These are phyloP conservation scores for Ormyrus rosae DNA, from an alignment of 2,888 invertebrate genomes.

Conservation along the genomic window DNA sequence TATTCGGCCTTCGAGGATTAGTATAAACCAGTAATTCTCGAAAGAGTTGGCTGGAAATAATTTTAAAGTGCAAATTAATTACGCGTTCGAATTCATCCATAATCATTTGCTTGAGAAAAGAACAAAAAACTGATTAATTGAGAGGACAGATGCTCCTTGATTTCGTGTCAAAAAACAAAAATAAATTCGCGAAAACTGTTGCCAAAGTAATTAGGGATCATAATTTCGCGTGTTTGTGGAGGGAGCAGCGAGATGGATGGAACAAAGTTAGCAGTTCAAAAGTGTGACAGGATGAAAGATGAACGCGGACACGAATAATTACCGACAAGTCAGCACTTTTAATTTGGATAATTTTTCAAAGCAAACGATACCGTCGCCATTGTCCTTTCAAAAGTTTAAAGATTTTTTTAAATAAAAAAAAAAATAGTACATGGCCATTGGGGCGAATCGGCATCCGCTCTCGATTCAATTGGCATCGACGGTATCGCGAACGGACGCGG, in stretches of 20 bases:
- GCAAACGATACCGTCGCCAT: background rate
- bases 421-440: too few relatives aligned
- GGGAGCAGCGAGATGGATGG: conserved; percentile 21
- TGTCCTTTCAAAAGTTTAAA: background rate
- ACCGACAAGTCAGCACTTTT: conserved; percentile 32
- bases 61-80: too few relatives aligned
- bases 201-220: conserved; percentile 25
- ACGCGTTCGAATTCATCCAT: too few relatives aligned
- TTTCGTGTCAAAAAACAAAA: background rate
- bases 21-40: too few relatives aligned
- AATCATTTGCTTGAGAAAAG: too few relatives aligned
- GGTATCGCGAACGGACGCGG: background rate
- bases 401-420: too few relatives aligned
- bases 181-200: conserved; percentile 11
- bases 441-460: too few relatives aligned
- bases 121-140: too few relatives aligned
- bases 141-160: too few relatives aligned
- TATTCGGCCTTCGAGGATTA: too few relatives aligned
- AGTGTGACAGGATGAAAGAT: conserved; percentile 39
- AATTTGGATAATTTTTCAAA: background rate
- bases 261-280: conserved; percentile 35
- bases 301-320: conserved; percentile 33
- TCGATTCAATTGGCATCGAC: too few relatives aligned
- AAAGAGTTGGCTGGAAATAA: too few relatives aligned
- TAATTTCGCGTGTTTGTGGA: conserved; percentile 15